Conservation (phyloP, 2,888 invertebrate genomes). For the Parascotia fuliginaria region DNA sequence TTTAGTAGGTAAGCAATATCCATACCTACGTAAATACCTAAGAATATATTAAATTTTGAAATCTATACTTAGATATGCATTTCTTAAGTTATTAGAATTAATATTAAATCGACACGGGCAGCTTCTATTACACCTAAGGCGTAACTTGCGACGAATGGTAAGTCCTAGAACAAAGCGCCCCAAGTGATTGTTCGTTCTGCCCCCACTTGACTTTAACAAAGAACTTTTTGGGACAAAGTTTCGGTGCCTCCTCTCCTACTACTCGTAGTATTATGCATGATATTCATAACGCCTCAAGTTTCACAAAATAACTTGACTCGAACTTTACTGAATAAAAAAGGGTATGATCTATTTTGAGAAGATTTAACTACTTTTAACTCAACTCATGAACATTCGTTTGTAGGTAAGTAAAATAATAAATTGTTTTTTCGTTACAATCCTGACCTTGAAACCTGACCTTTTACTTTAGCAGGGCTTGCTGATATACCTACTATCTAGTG, state of each 20-base stretch:
- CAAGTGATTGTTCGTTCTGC: conserved; percentile 41
- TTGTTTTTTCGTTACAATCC: no score
- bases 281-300: conserved; percentile 40
- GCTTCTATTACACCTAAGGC: conserved; percentile 42
- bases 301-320: conserved; percentile 36
- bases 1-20: no score
- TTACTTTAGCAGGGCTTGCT: no score
- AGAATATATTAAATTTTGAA: no score
- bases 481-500: no score
- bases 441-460: no score
- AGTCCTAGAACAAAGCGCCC: conserved; percentile 53
- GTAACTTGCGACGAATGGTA: conserved; percentile 32
- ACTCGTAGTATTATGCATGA: conserved; percentile 41
- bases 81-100: conserved; percentile 40
- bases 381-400: no score
- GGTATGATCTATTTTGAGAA: background rate
- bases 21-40: no score
- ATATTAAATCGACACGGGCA: conserved; percentile 24
- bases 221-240: conserved; percentile 47
- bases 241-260: conserved; percentile 5
- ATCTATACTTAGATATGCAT: no score
- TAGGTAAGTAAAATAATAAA: no score
- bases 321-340: conserved; percentile 1
- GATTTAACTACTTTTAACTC: no score
- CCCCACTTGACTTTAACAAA: conserved; percentile 43